A percentile compares a stretch with the other conserved stretches of the same genome.
Conservation (phyloP, 1,140 invertebrate species). For the Oreohelix idahoensis region DNA sequence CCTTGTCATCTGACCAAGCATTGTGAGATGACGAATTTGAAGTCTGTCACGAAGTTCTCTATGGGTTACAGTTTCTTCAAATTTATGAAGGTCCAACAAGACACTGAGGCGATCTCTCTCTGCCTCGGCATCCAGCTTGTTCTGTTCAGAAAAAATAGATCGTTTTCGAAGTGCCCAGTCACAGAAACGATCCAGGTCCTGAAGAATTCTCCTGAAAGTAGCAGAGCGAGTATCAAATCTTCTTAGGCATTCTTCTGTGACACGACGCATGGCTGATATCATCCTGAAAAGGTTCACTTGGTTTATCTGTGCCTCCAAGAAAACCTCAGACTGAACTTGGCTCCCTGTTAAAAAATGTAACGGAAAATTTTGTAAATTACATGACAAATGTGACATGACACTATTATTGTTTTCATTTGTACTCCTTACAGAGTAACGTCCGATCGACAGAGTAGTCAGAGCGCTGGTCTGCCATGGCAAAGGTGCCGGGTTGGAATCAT, state of each 20-base stretch:
- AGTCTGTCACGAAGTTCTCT: conserved; percentile 63
- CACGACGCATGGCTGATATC: neutral
- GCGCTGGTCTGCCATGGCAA: too few species aligned
- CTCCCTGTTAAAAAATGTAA: neutral
- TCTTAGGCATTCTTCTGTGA: neutral
- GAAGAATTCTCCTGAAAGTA: neutral
- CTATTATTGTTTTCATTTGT: too few species aligned
- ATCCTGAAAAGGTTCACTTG: conserved; percentile 19
- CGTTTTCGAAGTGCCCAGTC: conserved; percentile 48
- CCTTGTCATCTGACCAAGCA: conserved; percentile 64
- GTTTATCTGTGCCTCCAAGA: conserved; percentile 26
- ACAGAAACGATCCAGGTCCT: neutral
- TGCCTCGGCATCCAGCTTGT: conserved; percentile 44
- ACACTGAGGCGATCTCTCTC: conserved; percentile 70
- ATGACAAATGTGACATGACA: too few species aligned
- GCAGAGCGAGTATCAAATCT: neutral
- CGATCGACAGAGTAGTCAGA: too few species aligned
- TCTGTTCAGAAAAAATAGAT: conserved; percentile 55
- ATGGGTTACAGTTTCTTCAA: conserved; percentile 61
- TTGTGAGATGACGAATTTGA: conserved; percentile 66
- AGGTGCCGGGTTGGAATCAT: too few species aligned
- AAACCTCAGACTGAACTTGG: conserved; percentile 3
- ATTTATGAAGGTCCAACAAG: conserved; percentile 68
- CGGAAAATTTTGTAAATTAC: neutral
- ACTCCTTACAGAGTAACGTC: too few species aligned